Percentiles rank a stretch among this genome's conserved stretches.
Conservation (phyloP, 2,888 invertebrate species). For the Sylvicola cinctus region DNA sequence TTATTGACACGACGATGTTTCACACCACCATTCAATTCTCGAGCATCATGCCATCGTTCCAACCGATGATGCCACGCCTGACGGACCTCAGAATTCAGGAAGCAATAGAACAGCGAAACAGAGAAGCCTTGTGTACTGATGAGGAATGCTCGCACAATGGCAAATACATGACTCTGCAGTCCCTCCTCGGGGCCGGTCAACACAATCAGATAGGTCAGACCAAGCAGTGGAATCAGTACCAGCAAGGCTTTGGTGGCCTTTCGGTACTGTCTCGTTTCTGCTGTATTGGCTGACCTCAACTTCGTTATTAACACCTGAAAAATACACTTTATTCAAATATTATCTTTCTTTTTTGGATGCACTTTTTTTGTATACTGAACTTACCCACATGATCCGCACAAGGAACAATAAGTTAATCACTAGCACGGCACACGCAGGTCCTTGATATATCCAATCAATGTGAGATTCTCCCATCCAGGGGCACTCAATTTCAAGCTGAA, state of each 20-base stretch:
- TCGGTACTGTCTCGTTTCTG: constrained; percentile 77
- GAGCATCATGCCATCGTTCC: constrained; percentile 21
- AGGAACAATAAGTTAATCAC: constrained; percentile 66
- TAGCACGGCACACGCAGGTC: constrained; percentile 62
- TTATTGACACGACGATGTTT: constrained; percentile 45
- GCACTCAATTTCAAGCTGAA: constrained; percentile 35
- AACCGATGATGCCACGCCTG: constrained; percentile 61
- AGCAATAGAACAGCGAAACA: constrained; percentile 81
- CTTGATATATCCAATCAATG: constrained; percentile 77
- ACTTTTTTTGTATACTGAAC: constrained; percentile 16
- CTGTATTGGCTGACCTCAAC: constrained; percentile 69
- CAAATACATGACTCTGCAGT: constrained; percentile 51
- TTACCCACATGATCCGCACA: constrained; percentile 72
- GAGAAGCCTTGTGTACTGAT: constrained; percentile 85
- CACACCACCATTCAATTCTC: too few relatives aligned
- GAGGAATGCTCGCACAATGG: constrained; percentile 57
- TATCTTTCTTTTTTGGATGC: neutral
- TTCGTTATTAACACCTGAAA: constrained; percentile 78
- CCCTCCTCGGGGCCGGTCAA: constrained; percentile 62
- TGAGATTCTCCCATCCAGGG: constrained; percentile 61
- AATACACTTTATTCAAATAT: neutral
- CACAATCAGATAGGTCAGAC: constrained; percentile 75
- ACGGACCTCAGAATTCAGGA: constrained; percentile 80
- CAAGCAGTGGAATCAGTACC: constrained; percentile 81
- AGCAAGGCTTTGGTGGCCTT: constrained; percentile 81